A percentile compares a stretch with the other conserved stretches of the same genome.
phyloP scores from a whole-genome alignment of 2,888 invertebrate genomes.

The Xestia xanthographa region DNA sequence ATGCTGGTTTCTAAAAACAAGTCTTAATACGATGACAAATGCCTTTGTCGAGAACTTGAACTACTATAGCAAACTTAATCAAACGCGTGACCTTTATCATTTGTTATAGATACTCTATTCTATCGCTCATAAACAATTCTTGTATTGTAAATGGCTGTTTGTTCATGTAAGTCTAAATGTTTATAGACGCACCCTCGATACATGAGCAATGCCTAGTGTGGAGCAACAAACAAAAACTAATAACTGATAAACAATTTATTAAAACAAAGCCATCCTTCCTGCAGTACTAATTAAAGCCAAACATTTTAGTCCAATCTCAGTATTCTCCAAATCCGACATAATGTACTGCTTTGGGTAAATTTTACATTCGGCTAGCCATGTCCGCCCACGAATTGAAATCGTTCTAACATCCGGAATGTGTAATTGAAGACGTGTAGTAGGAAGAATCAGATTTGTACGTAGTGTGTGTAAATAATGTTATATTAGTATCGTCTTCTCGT shows the following conservation, averaged over 20 bases:
- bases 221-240: too few species aligned
- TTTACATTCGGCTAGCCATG: conserved; percentile 50
- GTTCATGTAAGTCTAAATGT: too few species aligned
- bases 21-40: neutral
- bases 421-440: conserved; percentile 74
- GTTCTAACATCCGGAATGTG: conserved; percentile 73
- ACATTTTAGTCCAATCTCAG: neutral
- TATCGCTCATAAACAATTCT: neutral
- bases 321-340: conserved; percentile 18
- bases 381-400: conserved; percentile 73
- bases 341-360: conserved; percentile 45
- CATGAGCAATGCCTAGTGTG: too few species aligned
- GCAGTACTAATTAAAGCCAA: neutral
- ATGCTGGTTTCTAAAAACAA: neutral
- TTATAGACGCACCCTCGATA: too few species aligned
- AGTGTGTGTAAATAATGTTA: conserved; percentile 61
- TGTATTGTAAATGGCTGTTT: too few species aligned
- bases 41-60: neutral
- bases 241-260: neutral
- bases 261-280: neutral
- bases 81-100: neutral
- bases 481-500: conserved; percentile 42
- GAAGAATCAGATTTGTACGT: conserved; percentile 62
- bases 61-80: neutral
- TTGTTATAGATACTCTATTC: conserved; percentile 6